Conservation (phyloP, 2,888 invertebrate genomes). For the Yponomeuta sedellus region DNA sequence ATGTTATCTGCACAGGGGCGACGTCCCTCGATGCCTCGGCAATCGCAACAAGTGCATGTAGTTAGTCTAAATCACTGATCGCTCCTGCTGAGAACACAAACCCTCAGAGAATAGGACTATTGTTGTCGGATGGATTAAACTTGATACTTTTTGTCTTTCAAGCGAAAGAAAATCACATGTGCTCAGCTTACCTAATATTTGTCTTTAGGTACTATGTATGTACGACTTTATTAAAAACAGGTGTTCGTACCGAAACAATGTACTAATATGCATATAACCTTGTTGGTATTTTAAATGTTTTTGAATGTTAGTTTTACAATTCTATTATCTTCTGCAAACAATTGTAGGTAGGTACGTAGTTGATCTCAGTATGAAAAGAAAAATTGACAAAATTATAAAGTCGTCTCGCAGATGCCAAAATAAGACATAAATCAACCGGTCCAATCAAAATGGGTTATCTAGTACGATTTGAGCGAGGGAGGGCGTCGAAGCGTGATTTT, state of each 20-base stretch:
- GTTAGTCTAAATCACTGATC: conserved; percentile 67
- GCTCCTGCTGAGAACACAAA: conserved; percentile 50
- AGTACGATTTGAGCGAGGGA: conserved; percentile 67
- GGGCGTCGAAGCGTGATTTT: conserved; percentile 63
- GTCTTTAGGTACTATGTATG: no score
- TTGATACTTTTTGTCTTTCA: conserved; percentile 5
- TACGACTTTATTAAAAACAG: no score
- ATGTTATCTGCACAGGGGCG: conserved; percentile 40
- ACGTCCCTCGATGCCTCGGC: conserved; percentile 33
- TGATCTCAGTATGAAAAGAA: conserved; percentile 17
- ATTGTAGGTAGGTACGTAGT: not conserved
- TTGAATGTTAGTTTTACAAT: not conserved
- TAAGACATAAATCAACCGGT: conserved; percentile 72
- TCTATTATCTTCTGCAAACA: not conserved
- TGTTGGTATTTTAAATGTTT: no score
- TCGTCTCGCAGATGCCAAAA: conserved; percentile 46
- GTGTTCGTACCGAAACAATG: no score
- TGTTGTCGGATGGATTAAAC: conserved; percentile 8
- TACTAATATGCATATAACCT: no score
- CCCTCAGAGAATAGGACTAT: conserved; percentile 44
- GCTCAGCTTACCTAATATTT: no score
- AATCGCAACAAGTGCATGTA: conserved; percentile 57
- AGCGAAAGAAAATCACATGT: not conserved
- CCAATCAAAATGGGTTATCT: conserved; percentile 72
- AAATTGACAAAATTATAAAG: conserved; percentile 51